Conservation (phyloP, 2,113 vertebrate genomes). For the Podarcis raffonei region DNA sequence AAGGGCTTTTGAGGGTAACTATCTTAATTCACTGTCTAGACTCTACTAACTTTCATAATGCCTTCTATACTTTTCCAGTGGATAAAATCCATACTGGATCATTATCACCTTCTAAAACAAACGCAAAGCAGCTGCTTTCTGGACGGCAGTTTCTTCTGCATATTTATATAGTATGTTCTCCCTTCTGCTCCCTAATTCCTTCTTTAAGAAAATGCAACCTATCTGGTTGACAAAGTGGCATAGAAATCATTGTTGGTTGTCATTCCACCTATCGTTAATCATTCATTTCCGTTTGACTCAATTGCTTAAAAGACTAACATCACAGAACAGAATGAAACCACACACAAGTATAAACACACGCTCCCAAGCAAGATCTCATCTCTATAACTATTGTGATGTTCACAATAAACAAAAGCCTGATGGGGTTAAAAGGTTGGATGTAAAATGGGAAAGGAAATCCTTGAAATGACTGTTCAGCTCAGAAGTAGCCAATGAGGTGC, state of each 20-base stretch:
- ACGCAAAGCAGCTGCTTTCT: slow-evolving; percentile 31
- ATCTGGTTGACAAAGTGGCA: background rate
- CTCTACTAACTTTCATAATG: background rate
- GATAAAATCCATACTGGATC: background rate
- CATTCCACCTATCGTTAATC: background rate
- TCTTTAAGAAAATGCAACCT: background rate
- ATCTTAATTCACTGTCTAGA: slow-evolving; percentile 27
- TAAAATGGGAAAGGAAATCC: background rate
- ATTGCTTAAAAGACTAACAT: background rate
- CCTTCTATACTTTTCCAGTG: background rate
- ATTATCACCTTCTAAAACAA: slow-evolving; percentile 28
- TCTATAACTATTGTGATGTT: background rate
- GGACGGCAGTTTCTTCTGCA: background rate
- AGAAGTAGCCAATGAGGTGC: too few species aligned
- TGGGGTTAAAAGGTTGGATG: background rate
- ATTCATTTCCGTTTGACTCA: background rate
- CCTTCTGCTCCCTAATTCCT: slow-evolving; percentile 9
- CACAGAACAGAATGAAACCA: background rate
- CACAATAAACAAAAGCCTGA: background rate
- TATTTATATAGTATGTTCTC: background rate
- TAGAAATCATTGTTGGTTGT: background rate
- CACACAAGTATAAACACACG: background rate
- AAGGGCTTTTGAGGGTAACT: background rate
- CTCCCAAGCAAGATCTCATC: background rate
- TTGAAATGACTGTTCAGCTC: too few species aligned